Conservation (phyloP, 2,797 vertebrate species). For the Leuciscus waleckii region DNA sequence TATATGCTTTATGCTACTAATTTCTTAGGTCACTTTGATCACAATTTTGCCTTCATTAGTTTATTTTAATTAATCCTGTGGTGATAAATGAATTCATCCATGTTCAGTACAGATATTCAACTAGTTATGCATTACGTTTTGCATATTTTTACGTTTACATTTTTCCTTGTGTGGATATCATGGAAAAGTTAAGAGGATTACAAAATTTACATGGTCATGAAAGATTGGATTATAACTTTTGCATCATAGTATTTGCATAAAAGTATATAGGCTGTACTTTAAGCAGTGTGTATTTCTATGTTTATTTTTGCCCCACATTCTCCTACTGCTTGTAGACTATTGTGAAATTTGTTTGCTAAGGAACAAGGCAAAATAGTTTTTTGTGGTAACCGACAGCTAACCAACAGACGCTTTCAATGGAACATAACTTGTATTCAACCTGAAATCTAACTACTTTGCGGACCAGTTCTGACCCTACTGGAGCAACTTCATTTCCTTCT, state of each 20-base stretch:
- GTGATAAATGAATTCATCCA: background rate
- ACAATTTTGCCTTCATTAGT: background rate
- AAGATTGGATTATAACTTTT: background rate
- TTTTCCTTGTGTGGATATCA: background rate
- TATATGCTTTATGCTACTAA: background rate
- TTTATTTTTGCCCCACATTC: background rate
- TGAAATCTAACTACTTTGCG: background rate
- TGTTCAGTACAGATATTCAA: background rate
- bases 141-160: background rate
- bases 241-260: background rate
- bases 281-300: background rate
- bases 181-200: background rate
- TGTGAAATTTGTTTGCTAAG: background rate
- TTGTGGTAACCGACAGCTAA: background rate
- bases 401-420: background rate
- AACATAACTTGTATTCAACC: background rate
- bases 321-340: background rate
- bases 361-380: background rate
- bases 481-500: background rate
- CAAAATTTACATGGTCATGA: background rate
- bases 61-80: background rate
- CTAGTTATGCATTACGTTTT: background rate
- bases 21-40: background rate
- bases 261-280: background rate
- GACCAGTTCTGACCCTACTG: background rate